Conservation (phyloP, 2,888 invertebrate species). For the Andrena bicolor region DNA sequence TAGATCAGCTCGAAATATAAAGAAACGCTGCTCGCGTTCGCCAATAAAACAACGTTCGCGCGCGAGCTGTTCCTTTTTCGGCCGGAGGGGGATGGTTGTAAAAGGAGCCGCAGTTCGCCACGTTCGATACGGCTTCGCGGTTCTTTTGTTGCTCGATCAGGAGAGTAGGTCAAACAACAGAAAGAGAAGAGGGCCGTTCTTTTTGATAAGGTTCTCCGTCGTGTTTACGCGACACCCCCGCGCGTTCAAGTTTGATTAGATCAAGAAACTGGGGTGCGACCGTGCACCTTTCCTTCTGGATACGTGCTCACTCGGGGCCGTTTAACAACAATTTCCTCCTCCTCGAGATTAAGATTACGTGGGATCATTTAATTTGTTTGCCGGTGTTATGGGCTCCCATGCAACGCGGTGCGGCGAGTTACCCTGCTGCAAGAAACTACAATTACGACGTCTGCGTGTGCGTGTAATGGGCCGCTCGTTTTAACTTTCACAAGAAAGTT, state of each 20-base stretch:
- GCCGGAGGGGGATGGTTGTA: background rate
- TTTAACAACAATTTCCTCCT: conserved; percentile 16
- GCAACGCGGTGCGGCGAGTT: background rate
- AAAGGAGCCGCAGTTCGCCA: conserved; percentile 12
- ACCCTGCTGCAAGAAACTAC: conserved; percentile 13
- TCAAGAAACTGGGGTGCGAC: conserved; percentile 14
- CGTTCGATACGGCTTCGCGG: conserved; percentile 16
- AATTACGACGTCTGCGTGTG: conserved; percentile 20
- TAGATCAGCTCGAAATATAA: conserved; percentile 31
- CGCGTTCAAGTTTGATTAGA: conserved; percentile 21
- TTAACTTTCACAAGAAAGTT: background rate
- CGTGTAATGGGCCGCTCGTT: conserved; percentile 26
- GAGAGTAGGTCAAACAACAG: background rate
- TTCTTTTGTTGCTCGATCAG: conserved; percentile 6
- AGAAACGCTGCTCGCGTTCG: conserved; percentile 65
- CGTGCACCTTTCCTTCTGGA: background rate
- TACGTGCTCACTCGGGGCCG: background rate
- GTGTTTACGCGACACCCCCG: conserved; percentile 22
- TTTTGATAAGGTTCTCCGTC: conserved; percentile 17
- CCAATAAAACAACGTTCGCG: conserved; percentile 69
- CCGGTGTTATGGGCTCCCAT: conserved; percentile 11
- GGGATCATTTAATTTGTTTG: conserved; percentile 39
- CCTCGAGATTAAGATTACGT: conserved; percentile 42
- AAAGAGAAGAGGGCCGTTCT: background rate
- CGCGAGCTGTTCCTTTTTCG: background rate